Percentiles rank a stretch among this genome's conserved stretches.
Conservation (phyloP, 1,140 invertebrate genomes). For the Leptestheria dahalacensis region DNA sequence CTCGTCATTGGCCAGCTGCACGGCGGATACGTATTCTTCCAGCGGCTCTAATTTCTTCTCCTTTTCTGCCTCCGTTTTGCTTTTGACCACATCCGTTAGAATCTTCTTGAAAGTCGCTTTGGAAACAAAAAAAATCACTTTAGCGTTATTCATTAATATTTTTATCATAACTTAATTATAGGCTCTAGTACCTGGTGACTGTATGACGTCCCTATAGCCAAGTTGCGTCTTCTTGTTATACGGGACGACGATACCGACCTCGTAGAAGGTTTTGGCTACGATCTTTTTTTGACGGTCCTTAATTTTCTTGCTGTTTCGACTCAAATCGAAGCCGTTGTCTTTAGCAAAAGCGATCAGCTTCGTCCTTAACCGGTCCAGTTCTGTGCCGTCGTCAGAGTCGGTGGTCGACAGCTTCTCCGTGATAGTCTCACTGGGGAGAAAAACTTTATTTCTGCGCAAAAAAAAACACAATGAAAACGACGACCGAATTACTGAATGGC, state of each 20-base stretch:
- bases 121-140: slow-evolving; percentile 24
- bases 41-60: slow-evolving; percentile 44
- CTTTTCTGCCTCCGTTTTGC: slow-evolving; percentile 38
- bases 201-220: slow-evolving; percentile 59
- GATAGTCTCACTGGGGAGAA: slow-evolving; percentile 38
- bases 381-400: slow-evolving; percentile 47
- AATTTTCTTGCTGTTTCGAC: slow-evolving; percentile 40
- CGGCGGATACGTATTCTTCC: slow-evolving; percentile 58
- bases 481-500: slow-evolving; percentile 44
- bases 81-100: slow-evolving; percentile 45
- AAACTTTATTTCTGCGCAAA: slow-evolving; percentile 20
- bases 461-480: background rate
- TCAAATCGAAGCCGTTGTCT: slow-evolving; percentile 42
- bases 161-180: slow-evolving; percentile 23
- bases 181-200: slow-evolving; percentile 46
- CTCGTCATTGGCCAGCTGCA: slow-evolving; percentile 81
- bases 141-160: background rate
- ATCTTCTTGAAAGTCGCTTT: slow-evolving; percentile 53
- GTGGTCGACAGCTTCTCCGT: slow-evolving; percentile 40
- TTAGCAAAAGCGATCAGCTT: slow-evolving; percentile 47
- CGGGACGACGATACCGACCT: slow-evolving; percentile 75
- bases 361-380: slow-evolving; percentile 39
- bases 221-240: slow-evolving; percentile 59
- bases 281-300: slow-evolving; percentile 45
- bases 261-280: slow-evolving; percentile 66